Evolutionary conservation across 2,113 vertebrate genomes (phyloP), one percentile per base, ranked within the genome.

Genomic region (Sarotherodon lohbergeri): DNA sequence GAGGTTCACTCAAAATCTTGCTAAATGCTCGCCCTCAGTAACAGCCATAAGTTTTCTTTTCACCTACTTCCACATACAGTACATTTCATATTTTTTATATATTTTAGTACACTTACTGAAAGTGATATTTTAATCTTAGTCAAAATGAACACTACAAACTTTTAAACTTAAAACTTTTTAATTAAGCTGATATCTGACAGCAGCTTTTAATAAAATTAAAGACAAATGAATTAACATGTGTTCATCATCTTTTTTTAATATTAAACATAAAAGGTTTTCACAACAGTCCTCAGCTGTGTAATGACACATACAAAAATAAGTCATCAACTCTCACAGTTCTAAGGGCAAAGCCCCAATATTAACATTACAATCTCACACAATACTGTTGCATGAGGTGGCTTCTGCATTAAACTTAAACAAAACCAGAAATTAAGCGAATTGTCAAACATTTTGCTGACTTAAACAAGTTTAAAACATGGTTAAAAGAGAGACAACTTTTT

Each of bases 261-360:
- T 90, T 78, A 52, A 89, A 89, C 82, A 92, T 63, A 78, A 78
- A 88, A 82, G 6, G 7, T 3, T 57, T 66, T 66, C 61, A 36
- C 59, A 63, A 63, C 59, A 63, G 5, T 36, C 19, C 19, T 63
- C 34, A 66, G 48, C 12, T 80, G 22, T 55, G 12, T 86, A n/a
- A 46, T 19, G 57, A 88, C 57, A 83, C 16, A 82, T 32, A 87
- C 54, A 76, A 34, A 82, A 24, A 41, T 78, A 55, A 81, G 24
- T 4, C 13, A 84, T 48, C 22, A 39, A 85, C 16, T 66, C 17
- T 48, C 4, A 36, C 5, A 54, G 27, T 13, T 82, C 19, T 3
- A 68, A 68, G 41, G 11, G 27, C 13, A 43, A 34, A 81, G 27
- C 48, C 36, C 4, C 9, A 39, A n/a, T 76, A 61, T 5, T 7